Percentiles rank a stretch among this genome's conserved stretches.
Conservation (phyloP, 1,140 invertebrate genomes). For the Kradibia gibbosae region DNA sequence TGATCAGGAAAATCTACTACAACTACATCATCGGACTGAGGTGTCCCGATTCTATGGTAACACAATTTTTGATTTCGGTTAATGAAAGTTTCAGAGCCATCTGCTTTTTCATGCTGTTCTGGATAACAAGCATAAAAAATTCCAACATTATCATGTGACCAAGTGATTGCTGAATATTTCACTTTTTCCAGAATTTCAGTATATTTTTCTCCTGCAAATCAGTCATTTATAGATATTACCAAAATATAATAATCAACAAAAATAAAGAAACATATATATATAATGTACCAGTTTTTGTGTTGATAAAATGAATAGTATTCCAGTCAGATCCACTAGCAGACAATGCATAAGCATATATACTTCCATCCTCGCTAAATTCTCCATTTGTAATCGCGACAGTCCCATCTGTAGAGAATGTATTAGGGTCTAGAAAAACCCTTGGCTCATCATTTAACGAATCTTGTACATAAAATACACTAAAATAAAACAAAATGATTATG, state of each 20-base stretch:
- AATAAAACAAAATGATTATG: slow-evolving; percentile 43
- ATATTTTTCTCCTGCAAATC: slow-evolving; percentile 83
- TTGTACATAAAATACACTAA: slow-evolving; percentile 94
- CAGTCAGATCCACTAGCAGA: slow-evolving; percentile 96
- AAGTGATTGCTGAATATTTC: slow-evolving; percentile 92
- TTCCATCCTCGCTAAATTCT: slow-evolving; percentile 92
- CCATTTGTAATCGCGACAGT: slow-evolving; percentile 87
- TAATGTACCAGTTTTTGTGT: slow-evolving; percentile 80
- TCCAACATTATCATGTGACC: slow-evolving; percentile 96
- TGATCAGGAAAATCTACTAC: slow-evolving; percentile 93
- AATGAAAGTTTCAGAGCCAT: slow-evolving; percentile 91
- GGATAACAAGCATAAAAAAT: slow-evolving; percentile 90
- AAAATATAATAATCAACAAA: slow-evolving; percentile 16
- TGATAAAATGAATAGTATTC: slow-evolving; percentile 90
- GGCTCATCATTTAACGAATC: slow-evolving; percentile 85
- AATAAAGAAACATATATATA: background rate
- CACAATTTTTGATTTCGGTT: slow-evolving; percentile 94
- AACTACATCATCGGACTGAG: slow-evolving; percentile 90
- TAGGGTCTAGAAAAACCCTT: slow-evolving; percentile 95
- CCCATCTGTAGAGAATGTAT: slow-evolving; percentile 93
- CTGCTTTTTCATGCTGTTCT: slow-evolving; percentile 84
- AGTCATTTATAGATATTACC: slow-evolving; percentile 1
- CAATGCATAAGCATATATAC: slow-evolving; percentile 91
- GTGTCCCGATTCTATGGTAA: slow-evolving; percentile 91
- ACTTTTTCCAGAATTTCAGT: slow-evolving; percentile 91